Base-by-base conservation (phyloP, 1,140 invertebrate species). In the Polypedilum vanderplanki region DNA sequence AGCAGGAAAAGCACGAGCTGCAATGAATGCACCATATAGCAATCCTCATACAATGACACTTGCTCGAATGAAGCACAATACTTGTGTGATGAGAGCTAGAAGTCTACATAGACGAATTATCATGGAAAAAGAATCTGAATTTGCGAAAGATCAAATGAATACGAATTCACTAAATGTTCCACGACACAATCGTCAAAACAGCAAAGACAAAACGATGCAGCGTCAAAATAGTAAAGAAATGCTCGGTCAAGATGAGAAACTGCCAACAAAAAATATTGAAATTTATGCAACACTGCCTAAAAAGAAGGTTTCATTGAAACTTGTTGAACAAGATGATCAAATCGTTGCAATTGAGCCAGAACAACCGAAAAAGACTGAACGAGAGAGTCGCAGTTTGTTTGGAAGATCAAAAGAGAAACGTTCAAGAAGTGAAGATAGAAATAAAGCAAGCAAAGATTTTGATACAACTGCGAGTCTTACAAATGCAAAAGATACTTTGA, bases 61-160 rank as follows among this genome's bases (percentile, higher is more conserved):
- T 78, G 95, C 95, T 5, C 87, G 93, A 79, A 95, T 96, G 90
- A 97, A 96, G 79, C 94, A 97, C 81, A 97, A 96, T 79, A 94
- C 93, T 20, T 97, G 95, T 81, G 90, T 97, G 0, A 94, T 97
- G 91, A 87, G 94, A 76, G 91, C 91, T 0, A 86, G 94, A 65
- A 94, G 91, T 80, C 85, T 98, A 10, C 93, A 97, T 78, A 87
- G 92, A 18, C 86, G 91, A 77, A 90, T 93, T 80, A 85, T 90
- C 0, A 88, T 89, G 76, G 88, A 89, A 77, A 88, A 88, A 78
- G 87, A 87, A 12, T 84, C 84, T 20, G 83, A 84, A 24, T 76
- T 79, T 73, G 83, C 79, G 41, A 84, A 87, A 81, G 85, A 87
- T 79, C 83, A 85, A 78, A 87, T 90, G 83, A 84, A 84, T 74